Percentiles rank a stretch among this genome's conserved stretches.
These are phyloP conservation scores for Eristalis pertinax DNA, from an alignment of 2,888 invertebrate species.

Conservation along the genomic window DNA sequence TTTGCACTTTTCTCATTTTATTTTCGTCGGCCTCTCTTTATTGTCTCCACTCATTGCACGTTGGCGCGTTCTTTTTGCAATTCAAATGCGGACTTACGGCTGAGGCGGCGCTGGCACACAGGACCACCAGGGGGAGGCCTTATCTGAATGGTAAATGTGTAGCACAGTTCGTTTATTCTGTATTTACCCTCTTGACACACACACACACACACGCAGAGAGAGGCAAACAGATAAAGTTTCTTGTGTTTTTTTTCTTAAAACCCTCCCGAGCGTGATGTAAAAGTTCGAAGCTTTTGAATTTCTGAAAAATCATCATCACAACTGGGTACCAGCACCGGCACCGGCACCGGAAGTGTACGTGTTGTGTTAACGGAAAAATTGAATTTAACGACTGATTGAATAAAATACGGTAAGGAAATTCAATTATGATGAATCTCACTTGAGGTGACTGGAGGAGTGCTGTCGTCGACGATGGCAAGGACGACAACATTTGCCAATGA, in stretches of 20 bases:
- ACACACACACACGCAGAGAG: not conserved
- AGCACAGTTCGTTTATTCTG: conserved; percentile 54
- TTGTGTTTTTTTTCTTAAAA: conserved; percentile 12
- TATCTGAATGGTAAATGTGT: conserved; percentile 35
- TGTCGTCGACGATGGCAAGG: conserved; percentile 8
- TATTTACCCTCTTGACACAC: conserved; percentile 48
- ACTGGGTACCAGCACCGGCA: conserved; percentile 5
- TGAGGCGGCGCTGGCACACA: conserved; percentile 21
- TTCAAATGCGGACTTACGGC: conserved; percentile 59
- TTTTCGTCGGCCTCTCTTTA: conserved; percentile 29
- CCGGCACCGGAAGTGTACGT: conserved; percentile 54
- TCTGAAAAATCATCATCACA: conserved; percentile 47
- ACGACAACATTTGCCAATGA: not conserved
- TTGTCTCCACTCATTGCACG: conserved; percentile 60
- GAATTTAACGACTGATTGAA: conserved; percentile 56
- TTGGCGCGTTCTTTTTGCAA: conserved; percentile 50
- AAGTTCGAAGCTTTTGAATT: conserved; percentile 42
- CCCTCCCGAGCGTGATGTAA: conserved; percentile 25
- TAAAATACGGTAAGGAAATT: conserved; percentile 54
- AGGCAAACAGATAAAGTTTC: conserved; percentile 18
- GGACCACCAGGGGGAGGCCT: conserved; percentile 11
- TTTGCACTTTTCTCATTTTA: conserved; percentile 12
- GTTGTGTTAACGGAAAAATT: conserved; percentile 61
- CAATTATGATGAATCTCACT: conserved; percentile 56
- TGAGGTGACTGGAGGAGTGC: conserved; percentile 28